phyloP scores from a whole-genome alignment of 2,113 vertebrate species.

The Rhodinocichla rosea region DNA sequence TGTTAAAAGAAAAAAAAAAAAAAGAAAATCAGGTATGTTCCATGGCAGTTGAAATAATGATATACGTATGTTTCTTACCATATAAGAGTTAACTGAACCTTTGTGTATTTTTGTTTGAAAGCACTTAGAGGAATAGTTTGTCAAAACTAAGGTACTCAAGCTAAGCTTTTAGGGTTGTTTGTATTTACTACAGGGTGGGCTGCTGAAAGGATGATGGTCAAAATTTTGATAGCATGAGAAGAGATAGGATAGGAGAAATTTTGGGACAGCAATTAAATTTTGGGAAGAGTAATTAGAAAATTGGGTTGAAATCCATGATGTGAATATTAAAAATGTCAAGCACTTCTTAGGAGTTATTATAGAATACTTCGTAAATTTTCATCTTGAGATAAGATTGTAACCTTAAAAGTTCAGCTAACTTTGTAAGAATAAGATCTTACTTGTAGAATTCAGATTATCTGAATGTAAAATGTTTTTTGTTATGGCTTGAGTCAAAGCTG shows the following conservation, averaged over 20 bases:
- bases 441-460: not conserved
- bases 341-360: not conserved
- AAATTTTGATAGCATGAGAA: not conserved
- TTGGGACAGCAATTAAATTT: not conserved
- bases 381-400: not conserved
- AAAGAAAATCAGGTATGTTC: not conserved
- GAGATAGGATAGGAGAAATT: not conserved
- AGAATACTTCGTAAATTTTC: not conserved
- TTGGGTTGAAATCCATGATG: not conserved
- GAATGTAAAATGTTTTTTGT: not conserved
- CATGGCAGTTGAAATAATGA: not conserved
- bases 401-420: not conserved
- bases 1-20: not conserved
- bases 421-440: not conserved
- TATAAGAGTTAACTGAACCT: not conserved
- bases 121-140: not conserved
- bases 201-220: not conserved
- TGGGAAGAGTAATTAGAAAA: not conserved
- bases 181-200: not conserved
- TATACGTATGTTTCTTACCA: not conserved
- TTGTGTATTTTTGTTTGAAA: not conserved
- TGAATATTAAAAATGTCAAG: not conserved
- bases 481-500: not conserved
- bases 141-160: not conserved
- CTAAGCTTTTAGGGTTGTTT: not conserved